Base-by-base conservation (phyloP, 2,888 invertebrate genomes). In the Acrobasis repandana region DNA sequence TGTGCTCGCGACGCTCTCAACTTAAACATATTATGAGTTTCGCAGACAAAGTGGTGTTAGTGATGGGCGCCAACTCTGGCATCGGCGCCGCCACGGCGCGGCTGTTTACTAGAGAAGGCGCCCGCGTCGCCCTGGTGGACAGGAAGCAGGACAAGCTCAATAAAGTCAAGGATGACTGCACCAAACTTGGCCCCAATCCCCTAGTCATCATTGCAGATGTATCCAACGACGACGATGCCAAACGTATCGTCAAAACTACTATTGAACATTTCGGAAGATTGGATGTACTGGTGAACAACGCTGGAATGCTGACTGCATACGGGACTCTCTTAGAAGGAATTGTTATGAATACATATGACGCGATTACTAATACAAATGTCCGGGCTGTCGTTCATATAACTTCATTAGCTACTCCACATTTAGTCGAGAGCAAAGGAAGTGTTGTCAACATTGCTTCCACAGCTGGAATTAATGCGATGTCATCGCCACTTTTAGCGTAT, bases 1-100 rank as follows among this genome's bases (percentile, higher is more conserved):
- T 11, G 49, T 20, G 49, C 20, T 47, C n/a, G 46, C 9, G 16
- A 16, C 33, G 15, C 51, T 51, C 28, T 5, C 28, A 28, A 6
- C n/a, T 6, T 6, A 28, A 58, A 34, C 49, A n/a, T n/a, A n/a
- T n/a, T n/a, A 77, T 75, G 75, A 67, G 67, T 69, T 74, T 76
- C 43, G 60, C 65, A 14, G 60, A 60, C 15, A 74, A 81, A 74
- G 74, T 79, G 0, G 81, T 80, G 0, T 59, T 86, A 4, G 69
- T 85, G 0, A 85, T 82, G 0, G 83, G 85, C 0, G 75, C 74
- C 0, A 82, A 82, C 58, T 77, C 83, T 0, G 85, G 85, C 10
- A 85, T 86, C 14, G 86, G 86, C 2, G 85, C 82, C 0, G 73
- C 74, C 0, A 71, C 76, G 0, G 83, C 84, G 1, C 63, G 71